Evolutionary conservation across 2,888 invertebrate genomes (phyloP).

Genomic region (Dilophus febrilis): DNA sequence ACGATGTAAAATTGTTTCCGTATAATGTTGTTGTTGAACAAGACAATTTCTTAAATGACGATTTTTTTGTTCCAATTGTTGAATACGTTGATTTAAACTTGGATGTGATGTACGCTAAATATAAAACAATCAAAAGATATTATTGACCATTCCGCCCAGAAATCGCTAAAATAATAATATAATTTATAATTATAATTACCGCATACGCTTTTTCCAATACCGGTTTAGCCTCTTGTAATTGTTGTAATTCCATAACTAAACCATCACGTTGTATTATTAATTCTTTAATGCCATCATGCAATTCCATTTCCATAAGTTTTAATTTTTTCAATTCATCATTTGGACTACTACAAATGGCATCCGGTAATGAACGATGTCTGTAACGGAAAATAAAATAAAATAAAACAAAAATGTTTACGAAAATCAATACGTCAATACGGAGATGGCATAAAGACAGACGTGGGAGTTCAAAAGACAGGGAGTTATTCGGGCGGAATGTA

Average conservation of each 20-base stretch:
- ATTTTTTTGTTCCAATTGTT: slow-evolving; percentile 41
- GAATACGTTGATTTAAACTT: slow-evolving; percentile 27
- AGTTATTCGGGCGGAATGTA: no score
- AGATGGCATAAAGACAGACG: no score
- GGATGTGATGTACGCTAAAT: slow-evolving; percentile 28
- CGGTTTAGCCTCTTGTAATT: slow-evolving; percentile 29
- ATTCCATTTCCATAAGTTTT: slow-evolving; percentile 26
- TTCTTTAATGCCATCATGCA: slow-evolving; percentile 28
- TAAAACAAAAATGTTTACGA: background rate
- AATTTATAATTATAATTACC: slow-evolving; percentile 15
- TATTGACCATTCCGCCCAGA: background rate
- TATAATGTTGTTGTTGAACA: slow-evolving; percentile 44
- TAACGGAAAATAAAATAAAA: slow-evolving; percentile 5
- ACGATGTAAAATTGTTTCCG: slow-evolving; percentile 45
- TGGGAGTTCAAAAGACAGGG: no score
- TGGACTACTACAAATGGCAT: slow-evolving; percentile 19
- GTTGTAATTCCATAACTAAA: slow-evolving; percentile 30
- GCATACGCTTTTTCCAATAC: slow-evolving; percentile 30
- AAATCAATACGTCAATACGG: no score
- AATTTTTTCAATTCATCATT: slow-evolving; percentile 28
- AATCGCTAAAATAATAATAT: background rate
- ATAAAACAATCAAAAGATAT: background rate
- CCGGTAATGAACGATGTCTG: slow-evolving; percentile 15
- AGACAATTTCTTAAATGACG: slow-evolving; percentile 42
- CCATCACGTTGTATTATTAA: slow-evolving; percentile 27